Evolutionary conservation across 2,888 invertebrate species (phyloP).

Genomic region (Scrobipalpa costella): DNA sequence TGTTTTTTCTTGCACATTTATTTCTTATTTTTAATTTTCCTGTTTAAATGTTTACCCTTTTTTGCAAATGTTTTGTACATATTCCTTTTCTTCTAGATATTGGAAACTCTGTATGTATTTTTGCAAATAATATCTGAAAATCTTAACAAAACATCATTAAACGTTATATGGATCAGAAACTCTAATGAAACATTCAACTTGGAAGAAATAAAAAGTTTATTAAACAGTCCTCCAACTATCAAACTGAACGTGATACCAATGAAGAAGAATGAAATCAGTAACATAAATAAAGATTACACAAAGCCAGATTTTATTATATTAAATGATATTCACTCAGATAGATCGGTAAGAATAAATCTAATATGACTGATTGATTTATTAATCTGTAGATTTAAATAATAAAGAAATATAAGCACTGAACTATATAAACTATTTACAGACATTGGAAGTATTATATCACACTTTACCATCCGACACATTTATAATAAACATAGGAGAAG

Average conservation of each 20-base stretch:
- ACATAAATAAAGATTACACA: not conserved
- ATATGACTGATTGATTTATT: not conserved
- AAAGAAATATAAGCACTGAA: not conserved
- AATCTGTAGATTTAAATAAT: too few species aligned
- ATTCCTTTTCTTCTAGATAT: conserved; percentile 32
- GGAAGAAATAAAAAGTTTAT: conserved; percentile 23
- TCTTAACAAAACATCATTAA: conserved; percentile 32
- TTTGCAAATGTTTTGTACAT: not conserved
- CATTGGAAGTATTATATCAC: conserved; percentile 32
- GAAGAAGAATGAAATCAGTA: not conserved
- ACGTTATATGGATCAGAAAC: conserved; percentile 30
- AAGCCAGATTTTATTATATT: not conserved
- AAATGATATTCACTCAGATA: not conserved
- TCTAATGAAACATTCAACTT: conserved; percentile 8
- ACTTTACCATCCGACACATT: conserved; percentile 40
- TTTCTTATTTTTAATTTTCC: not conserved
- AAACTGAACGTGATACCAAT: conserved; percentile 39
- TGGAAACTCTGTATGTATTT: conserved; percentile 31
- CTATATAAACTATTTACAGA: not conserved
- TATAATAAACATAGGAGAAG: conserved; percentile 67
- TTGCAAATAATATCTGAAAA: conserved; percentile 39
- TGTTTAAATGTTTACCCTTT: not conserved
- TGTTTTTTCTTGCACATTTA: conserved; percentile 25
- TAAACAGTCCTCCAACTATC: conserved; percentile 30
- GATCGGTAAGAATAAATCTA: not conserved